Evolutionary conservation across 2,888 invertebrate genomes (phyloP), one percentile per base, ranked within the genome.

Genomic region (Bimastos eiseni): DNA sequence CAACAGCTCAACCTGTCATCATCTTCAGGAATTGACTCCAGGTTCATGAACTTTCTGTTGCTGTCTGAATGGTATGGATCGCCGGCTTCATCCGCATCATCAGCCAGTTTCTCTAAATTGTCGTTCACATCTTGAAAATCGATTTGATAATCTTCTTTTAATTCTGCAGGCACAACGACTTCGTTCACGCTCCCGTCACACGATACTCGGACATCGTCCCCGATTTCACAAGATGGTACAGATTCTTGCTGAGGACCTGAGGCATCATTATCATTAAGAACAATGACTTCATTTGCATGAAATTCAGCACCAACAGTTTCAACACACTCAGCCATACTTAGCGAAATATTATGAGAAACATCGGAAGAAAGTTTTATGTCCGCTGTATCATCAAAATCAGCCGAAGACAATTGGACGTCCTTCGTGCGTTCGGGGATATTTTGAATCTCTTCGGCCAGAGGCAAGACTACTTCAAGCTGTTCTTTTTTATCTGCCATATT

Each of bases 1-100:
- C 86, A 86, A 34, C 36, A 34, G 24, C 86, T 86, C 86, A 36
- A 36, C 24, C 37, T 86, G 37, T 86, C 86, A 36, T 86, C 86
- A 36, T 86, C 86, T 36, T 86, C 86, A 24, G 34, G 86, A 36
- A 86, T 86, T 5, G 86, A 86, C 37, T 86, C 86, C 86, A 86
- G 36, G 37, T 34, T 86, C 37, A 36, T 34, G 34, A 86, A 86
- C 37, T 86, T 86, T 33, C 86, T 36, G 86, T 36, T 24, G 37
- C 24, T 37, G 37, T 86, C 36, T 8, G 86, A 86, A 24, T 86
- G 86, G 86, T 37, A 24, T 17, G n/a, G 36, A 86, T 86, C 17
- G 24, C 34, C 37, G 8, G 8, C 86, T 36, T 37, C 86, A 24
- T 34, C 86, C 0, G 34, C 36, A 21, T 86, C 36, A 36, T 24